Conservation (phyloP, 2,888 invertebrate genomes). For the Drosophila affinis region DNA sequence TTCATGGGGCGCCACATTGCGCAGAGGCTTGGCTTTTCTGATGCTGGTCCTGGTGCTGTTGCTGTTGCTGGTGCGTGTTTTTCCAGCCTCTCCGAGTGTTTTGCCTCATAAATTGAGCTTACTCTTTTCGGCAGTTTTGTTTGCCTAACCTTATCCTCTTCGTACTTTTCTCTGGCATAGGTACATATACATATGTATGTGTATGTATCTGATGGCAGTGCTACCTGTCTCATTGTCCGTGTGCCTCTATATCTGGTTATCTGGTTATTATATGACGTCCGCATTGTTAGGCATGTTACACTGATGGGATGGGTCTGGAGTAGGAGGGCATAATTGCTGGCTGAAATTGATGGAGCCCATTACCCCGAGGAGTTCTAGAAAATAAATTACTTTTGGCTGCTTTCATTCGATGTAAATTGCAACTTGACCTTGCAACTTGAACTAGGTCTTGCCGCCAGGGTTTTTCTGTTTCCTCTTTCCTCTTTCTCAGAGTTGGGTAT, state of each 20-base stretch:
- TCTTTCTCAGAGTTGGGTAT: slow-evolving; percentile 17
- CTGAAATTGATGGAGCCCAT: slow-evolving; percentile 33
- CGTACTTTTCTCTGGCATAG: background rate
- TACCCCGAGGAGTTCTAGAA: background rate
- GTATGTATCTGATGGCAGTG: slow-evolving; percentile 30
- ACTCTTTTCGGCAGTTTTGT: slow-evolving; percentile 69
- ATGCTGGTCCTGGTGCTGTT: slow-evolving; percentile 4
- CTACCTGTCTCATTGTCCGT: slow-evolving; percentile 31
- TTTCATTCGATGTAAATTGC: background rate
- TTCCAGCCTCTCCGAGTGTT: slow-evolving; percentile 56
- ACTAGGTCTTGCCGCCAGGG: background rate
- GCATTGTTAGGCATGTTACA: slow-evolving; percentile 26
- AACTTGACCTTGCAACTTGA: background rate
- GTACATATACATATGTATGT: background rate
- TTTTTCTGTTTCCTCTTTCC: slow-evolving; percentile 14
- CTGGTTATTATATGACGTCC: slow-evolving; percentile 53
- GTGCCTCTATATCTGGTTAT: slow-evolving; percentile 24
- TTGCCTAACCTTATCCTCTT: slow-evolving; percentile 8
- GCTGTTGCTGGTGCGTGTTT: slow-evolving; percentile 22
- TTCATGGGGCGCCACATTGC: slow-evolving; percentile 57
- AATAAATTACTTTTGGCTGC: background rate
- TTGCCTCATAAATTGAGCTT: slow-evolving; percentile 75
- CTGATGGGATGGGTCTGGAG: slow-evolving; percentile 12
- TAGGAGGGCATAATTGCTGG: slow-evolving; percentile 19
- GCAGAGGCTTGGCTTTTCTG: slow-evolving; percentile 63